These are phyloP conservation scores for Anagyrus pseudococci DNA, from an alignment of 2,888 invertebrate species.

Conservation along the genomic window DNA sequence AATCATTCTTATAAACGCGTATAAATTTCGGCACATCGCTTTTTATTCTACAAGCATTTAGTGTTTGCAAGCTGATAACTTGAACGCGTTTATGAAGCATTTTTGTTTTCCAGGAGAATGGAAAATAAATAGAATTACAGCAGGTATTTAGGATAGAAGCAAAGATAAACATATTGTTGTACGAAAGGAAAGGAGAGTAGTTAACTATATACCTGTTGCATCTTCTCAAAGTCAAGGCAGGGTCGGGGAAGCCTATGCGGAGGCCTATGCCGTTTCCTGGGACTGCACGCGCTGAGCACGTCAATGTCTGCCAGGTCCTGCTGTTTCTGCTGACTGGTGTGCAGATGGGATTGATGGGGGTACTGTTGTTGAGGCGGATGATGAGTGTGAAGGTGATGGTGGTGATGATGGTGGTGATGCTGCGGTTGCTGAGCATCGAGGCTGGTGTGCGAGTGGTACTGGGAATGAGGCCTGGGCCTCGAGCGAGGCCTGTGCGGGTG, in stretches of 20 bases:
- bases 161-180: too few relatives aligned
- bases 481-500: constrained; percentile 52
- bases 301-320: constrained; percentile 45
- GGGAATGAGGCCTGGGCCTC: constrained; percentile 63
- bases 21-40: too few relatives aligned
- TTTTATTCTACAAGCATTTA: too few relatives aligned
- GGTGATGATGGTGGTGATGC: constrained; percentile 50
- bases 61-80: too few relatives aligned
- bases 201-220: constrained; percentile 89
- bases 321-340: constrained; percentile 48
- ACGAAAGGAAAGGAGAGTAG: too few relatives aligned
- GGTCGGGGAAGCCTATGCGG: constrained; percentile 74
- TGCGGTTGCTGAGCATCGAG: constrained; percentile 55
- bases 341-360: constrained; percentile 34
- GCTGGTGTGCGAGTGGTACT: constrained; percentile 57
- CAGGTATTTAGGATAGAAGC: too few relatives aligned
- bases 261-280: constrained; percentile 64
- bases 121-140: too few relatives aligned
- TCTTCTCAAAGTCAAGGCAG: constrained; percentile 94
- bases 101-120: too few relatives aligned
- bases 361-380: constrained; percentile 49
- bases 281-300: constrained; percentile 68
- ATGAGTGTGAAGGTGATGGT: constrained; percentile 44
- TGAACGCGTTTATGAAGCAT: too few relatives aligned
- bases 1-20: too few relatives aligned